Evolutionary conservation across 2,113 vertebrate species (phyloP).

Genomic region (Hymenochirus boettgeri): DNA sequence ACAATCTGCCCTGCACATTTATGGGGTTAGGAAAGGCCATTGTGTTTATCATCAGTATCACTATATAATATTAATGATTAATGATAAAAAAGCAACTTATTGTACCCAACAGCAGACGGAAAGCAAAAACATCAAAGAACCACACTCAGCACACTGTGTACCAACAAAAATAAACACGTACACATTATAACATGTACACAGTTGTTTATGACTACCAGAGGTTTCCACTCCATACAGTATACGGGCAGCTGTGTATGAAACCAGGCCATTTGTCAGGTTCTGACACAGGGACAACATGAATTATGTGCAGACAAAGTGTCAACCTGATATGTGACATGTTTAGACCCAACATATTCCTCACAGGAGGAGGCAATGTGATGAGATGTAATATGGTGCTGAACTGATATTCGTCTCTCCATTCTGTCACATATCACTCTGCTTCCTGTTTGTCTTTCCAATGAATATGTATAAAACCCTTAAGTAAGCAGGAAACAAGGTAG

Average conservation of each 20-base stretch:
- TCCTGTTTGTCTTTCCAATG: too few relatives aligned
- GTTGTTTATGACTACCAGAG: too few relatives aligned
- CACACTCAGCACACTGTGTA: not conserved
- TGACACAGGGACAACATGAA: conserved; percentile 21
- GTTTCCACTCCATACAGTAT: not conserved
- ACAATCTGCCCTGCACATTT: conserved; percentile 23
- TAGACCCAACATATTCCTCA: not conserved
- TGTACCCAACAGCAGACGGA: conserved; percentile 3
- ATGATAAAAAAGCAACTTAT: conserved; percentile 25
- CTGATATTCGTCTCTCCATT: too few relatives aligned
- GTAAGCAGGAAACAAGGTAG: too few relatives aligned
- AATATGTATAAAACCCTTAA: too few relatives aligned
- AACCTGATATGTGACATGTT: conserved; percentile 1
- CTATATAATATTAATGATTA: conserved; percentile 28
- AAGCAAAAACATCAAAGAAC: conserved; percentile 19
- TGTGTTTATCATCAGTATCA: conserved; percentile 25
- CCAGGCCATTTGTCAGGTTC: conserved; percentile 7
- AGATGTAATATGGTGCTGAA: not conserved
- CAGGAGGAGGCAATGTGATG: not conserved
- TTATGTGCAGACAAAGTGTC: conserved; percentile 16
- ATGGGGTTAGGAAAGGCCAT: conserved; percentile 4
- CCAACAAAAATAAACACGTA: not conserved
- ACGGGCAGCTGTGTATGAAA: conserved; percentile 4
- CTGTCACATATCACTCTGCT: too few relatives aligned
- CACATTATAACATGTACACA: not conserved